These are phyloP conservation scores for Hemichromis elongatus DNA, from an alignment of 2,113 vertebrate genomes.

Conservation along the genomic window DNA sequence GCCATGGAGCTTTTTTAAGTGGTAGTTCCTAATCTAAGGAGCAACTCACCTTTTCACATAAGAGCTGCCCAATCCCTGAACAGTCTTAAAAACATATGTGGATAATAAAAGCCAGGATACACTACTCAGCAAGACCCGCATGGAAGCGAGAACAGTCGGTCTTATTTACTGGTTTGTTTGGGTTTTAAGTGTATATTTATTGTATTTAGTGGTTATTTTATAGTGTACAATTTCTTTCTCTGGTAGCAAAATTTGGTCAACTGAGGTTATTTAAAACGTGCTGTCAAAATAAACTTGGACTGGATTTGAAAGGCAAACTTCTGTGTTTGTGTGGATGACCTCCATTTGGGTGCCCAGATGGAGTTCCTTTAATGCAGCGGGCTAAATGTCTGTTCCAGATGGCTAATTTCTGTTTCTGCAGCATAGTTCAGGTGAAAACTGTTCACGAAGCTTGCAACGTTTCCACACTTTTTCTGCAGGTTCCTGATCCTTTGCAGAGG, in stretches of 20 bases:
- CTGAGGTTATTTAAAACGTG: not conserved
- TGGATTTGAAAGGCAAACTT: not conserved
- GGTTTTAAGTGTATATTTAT: not conserved
- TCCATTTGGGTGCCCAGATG: not conserved
- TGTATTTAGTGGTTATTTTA: not conserved
- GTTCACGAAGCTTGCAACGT: not conserved
- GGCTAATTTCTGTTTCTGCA: not conserved
- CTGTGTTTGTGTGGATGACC: not conserved
- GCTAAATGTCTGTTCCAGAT: not conserved
- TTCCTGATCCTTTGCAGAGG: not conserved
- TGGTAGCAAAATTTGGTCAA: not conserved
- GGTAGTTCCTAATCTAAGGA: not conserved
- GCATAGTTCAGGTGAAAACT: not conserved
- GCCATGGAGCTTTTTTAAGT: not conserved
- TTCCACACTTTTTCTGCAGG: not conserved
- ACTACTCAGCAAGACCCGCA: not conserved
- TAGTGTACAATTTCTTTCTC: not conserved
- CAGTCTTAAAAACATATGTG: not conserved
- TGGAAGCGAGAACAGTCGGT: accelerated
- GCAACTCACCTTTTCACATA: not conserved
- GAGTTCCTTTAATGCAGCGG: not conserved
- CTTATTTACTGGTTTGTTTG: not conserved
- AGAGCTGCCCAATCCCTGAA: not conserved
- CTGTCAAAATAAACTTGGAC: not conserved
- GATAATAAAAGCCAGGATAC: not conserved